A percentile compares a stretch with the other conserved stretches of the same genome.
These are phyloP conservation scores for Saxicola maurus DNA, from an alignment of 2,797 vertebrate genomes.

Conservation along the genomic window DNA sequence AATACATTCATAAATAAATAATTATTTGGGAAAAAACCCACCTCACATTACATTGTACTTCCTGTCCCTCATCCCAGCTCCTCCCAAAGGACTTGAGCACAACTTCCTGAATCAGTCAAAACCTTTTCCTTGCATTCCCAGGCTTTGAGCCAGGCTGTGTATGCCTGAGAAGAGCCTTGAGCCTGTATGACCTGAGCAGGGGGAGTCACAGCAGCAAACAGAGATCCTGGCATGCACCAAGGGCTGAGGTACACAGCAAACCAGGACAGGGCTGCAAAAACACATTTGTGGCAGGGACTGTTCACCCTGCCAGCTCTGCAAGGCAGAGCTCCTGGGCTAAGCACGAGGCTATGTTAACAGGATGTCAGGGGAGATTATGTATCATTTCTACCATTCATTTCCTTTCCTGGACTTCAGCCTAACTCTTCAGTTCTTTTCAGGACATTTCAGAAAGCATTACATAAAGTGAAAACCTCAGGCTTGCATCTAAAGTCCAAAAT, in stretches of 20 bases:
- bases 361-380: slow-evolving; percentile 54
- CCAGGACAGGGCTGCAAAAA: background rate
- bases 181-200: background rate
- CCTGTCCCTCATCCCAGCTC: background rate
- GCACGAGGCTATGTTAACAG: background rate
- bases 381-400: slow-evolving; percentile 56
- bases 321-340: slow-evolving; percentile 16
- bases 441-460: slow-evolving; percentile 56
- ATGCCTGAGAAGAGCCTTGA: background rate
- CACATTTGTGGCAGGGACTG: background rate
- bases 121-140: background rate
- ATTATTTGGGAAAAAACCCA: accelerated
- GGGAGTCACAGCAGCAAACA: background rate
- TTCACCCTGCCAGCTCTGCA: background rate
- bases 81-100: background rate
- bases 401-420: slow-evolving; percentile 56
- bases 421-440: slow-evolving; percentile 59
- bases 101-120: background rate
- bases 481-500: slow-evolving; percentile 29
- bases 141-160: background rate
- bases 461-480: slow-evolving; percentile 48
- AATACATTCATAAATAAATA: slow-evolving; percentile 2
- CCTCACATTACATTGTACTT: background rate
- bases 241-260: background rate
- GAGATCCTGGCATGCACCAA: background rate